Evolutionary conservation across 2,113 vertebrate genomes (phyloP), one percentile per base, ranked within the genome.

Genomic region (Nymphicus hollandicus): DNA sequence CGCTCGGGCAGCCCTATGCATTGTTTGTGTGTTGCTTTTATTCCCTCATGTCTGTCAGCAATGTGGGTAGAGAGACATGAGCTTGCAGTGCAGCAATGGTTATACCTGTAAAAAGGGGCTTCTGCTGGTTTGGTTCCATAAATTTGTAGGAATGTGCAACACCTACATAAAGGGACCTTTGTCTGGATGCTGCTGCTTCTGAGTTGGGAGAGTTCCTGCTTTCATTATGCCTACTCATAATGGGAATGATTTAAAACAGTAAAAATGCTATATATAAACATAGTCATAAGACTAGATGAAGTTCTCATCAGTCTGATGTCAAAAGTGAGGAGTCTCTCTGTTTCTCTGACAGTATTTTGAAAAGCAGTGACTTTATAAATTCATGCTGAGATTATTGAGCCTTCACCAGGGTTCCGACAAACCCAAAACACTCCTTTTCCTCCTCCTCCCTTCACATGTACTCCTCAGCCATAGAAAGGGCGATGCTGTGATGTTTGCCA

Each of bases 21-120:
- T 44, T 27, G 49, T 61, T 73, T 64, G 33, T 47, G 9, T 43
- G 4, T 35, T 55, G 58, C 25, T 77, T 82, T 80, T 46, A 25
- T 44, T 72, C n/a, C 18, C 46, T 60, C 0, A 0, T 53, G 43
- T 8, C 73, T 0, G 0, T 17, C 35, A 69, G 43, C 7, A 1
- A 5, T 9, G 33, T 49, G 11, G 22, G 17, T 11, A 41, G 52
- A 80, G 65, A 68, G 52, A 49, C 7, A 20, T 0, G 4, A 65
- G 39, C 35, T 27, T 55, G 63, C 4, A 37, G 28, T 8, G 29
- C 81, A 55, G 77, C 2, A 5, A 15, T 35, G 72, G 47, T 47
- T 77, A 4, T 10, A 35, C 41, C 60, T 73, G 46, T 56, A 35
- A 49, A 86, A 89, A 78, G 69, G 68, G 37, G 11, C 35, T 86